Percentiles rank a stretch among this genome's conserved stretches.
phyloP scores from a whole-genome alignment of 2,888 invertebrate species.

The Digitonthophagus gazella region DNA sequence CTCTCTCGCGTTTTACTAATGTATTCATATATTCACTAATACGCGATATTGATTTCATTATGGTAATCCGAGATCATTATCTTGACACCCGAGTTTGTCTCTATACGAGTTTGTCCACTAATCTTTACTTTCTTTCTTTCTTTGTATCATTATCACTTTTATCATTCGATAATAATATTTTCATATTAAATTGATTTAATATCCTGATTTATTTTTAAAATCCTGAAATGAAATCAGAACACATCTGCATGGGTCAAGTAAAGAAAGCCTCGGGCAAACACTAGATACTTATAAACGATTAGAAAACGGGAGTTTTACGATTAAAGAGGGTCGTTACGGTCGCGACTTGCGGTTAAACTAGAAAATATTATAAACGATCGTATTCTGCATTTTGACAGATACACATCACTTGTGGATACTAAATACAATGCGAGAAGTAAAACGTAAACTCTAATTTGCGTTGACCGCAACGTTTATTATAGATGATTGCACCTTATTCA shows the following conservation, averaged over 20 bases:
- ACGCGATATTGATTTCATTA: conserved; percentile 52
- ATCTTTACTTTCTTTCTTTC: conserved; percentile 9
- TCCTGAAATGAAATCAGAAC: not conserved
- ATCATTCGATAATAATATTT: not conserved
- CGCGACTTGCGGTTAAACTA: not conserved
- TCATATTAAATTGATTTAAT: not conserved
- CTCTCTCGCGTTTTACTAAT: conserved; percentile 36
- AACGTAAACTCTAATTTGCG: no score
- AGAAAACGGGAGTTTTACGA: not conserved
- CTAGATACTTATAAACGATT: not conserved
- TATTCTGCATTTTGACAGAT: not conserved
- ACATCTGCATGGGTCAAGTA: not conserved
- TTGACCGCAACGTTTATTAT: not conserved
- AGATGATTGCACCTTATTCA: not conserved
- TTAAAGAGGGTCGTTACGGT: not conserved
- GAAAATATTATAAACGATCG: not conserved
- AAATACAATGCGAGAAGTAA: no score
- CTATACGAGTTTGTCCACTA: conserved; percentile 36
- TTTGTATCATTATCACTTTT: not conserved
- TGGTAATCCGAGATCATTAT: conserved; percentile 50
- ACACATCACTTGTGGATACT: not conserved
- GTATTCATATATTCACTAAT: conserved; percentile 51
- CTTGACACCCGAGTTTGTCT: conserved; percentile 49
- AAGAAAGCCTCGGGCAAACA: no score
- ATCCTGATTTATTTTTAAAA: no score